Percentiles rank a stretch among this genome's conserved stretches.
These are phyloP conservation scores for Bombus breviceps DNA, from an alignment of 1,140 invertebrate species.

Conservation along the genomic window DNA sequence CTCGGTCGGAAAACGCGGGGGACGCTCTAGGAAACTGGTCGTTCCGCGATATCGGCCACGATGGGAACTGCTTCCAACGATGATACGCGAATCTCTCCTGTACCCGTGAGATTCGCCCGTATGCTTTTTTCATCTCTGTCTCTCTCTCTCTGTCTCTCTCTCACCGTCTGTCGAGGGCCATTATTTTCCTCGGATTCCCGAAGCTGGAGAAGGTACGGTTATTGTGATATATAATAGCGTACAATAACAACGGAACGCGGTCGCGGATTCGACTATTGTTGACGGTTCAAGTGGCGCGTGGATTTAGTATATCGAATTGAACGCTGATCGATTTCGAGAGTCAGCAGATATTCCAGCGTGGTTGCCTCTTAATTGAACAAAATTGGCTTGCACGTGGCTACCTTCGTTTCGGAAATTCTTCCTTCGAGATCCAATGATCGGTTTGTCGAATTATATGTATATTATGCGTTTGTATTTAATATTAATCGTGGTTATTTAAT, in stretches of 20 bases:
- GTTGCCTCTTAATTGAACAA: neutral
- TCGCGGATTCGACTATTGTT: conserved; percentile 22
- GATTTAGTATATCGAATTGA: conserved; percentile 15
- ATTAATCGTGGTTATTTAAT: neutral
- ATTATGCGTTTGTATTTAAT: neutral
- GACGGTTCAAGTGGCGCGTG: conserved; percentile 9
- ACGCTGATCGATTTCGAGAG: neutral
- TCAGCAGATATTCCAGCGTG: neutral
- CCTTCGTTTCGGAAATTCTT: neutral
- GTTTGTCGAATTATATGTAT: neutral
- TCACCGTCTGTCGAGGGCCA: neutral
- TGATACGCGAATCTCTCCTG: conserved; percentile 37
- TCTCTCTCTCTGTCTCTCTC: too few species aligned
- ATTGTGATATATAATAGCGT: conserved; percentile 31
- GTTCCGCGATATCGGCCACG: conserved; percentile 55
- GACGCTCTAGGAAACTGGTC: conserved; percentile 40
- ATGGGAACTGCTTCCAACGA: conserved; percentile 27
- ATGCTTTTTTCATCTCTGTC: neutral
- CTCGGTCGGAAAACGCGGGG: conserved; percentile 41
- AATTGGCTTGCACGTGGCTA: too few species aligned
- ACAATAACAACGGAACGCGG: conserved; percentile 4
- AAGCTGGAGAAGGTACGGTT: neutral
- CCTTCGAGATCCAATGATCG: neutral
- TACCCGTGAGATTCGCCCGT: neutral
- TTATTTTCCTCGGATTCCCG: neutral